Base-by-base conservation (phyloP, 2,888 invertebrate species). In the Drosophila yooni region DNA sequence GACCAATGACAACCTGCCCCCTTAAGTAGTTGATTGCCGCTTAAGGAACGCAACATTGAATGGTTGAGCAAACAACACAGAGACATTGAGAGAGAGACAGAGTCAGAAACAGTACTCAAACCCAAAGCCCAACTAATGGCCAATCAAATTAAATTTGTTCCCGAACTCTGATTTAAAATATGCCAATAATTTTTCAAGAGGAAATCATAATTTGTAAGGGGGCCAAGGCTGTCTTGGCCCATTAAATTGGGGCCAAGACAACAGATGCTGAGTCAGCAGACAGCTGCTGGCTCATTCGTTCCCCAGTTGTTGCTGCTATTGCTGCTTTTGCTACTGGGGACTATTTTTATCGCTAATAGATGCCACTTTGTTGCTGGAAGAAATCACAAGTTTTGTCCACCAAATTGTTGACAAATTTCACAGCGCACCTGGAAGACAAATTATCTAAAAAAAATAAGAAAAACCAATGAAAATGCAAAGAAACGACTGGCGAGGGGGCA, bases 371-470 rank as follows among this genome's bases (percentile, higher is more conserved):
- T 80, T 82, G 87, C 59, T 36, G 31, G 34, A 80, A 81, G 70
- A 73, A 85, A 85, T 83, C 86, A 74, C 89, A 88, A 86, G 81
- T 81, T 89, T 71, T 73, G 81, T 67, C 67, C 77, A 60, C 88
- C 76, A 85, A 89, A 88, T 85, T 87, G 87, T 90, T 87, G 90
- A 87, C 87, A 87, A 87, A 87, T 87, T 87, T 88, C 81, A 71
- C 70, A 88, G 88, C 84, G 82, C 85, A 89, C 88, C 89, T 85
- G 89, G 59, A 87, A 87, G 85, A 85, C 89, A 85, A 85, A 85
- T 85, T 89, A 88, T 82, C 80, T 59, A 63, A 79, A 58, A 70
- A 34, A 3, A 54, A 27, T 18, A 27, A 40, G 10, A 38, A 33
- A 48, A 36, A 10, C 21, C 21, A 40, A n/a, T 10, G 13, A 21